phyloP scores from a whole-genome alignment of 2,888 invertebrate species.

The Odontocerum albicorne region DNA sequence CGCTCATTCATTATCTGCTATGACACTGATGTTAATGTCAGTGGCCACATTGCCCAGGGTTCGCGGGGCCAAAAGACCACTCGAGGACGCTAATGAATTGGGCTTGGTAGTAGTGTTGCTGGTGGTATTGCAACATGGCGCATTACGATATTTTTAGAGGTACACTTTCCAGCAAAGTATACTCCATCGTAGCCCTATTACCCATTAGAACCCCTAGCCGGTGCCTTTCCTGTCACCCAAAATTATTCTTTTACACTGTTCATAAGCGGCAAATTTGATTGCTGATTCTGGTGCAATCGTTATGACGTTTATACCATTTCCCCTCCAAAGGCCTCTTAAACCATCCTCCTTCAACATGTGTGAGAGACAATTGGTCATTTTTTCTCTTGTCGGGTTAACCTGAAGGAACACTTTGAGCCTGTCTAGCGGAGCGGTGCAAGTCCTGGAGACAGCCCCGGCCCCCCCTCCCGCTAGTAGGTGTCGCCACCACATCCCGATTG shows the following conservation, averaged over 20 bases:
- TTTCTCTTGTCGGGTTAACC: slow-evolving; percentile 86
- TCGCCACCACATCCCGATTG: slow-evolving; percentile 99
- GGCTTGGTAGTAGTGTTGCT: too few relatives aligned
- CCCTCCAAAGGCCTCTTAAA: slow-evolving; percentile 88
- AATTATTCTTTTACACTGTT: slow-evolving; percentile 89
- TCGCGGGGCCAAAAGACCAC: too few relatives aligned
- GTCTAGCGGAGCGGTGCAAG: slow-evolving; percentile 96
- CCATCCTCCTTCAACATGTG: slow-evolving; percentile 95
- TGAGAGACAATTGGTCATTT: slow-evolving; percentile 75
- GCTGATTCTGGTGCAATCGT: slow-evolving; percentile 99
- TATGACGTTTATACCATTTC: slow-evolving; percentile 96
- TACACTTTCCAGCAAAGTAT: too few relatives aligned
- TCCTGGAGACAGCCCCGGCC: slow-evolving; percentile 94
- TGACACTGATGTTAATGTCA: too few relatives aligned
- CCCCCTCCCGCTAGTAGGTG: slow-evolving; percentile 96
- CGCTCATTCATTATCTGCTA: too few relatives aligned
- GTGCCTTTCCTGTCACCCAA: slow-evolving; percentile 71
- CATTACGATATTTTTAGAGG: too few relatives aligned
- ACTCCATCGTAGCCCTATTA: too few relatives aligned
- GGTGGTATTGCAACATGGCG: too few relatives aligned
- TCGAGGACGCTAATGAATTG: too few relatives aligned
- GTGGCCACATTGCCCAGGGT: too few relatives aligned
- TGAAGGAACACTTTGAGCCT: slow-evolving; percentile 96
- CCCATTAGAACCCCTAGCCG: too few relatives aligned
- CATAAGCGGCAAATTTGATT: slow-evolving; percentile 98